Conservation (phyloP, 1,140 invertebrate genomes). For the Neoseiulus cucumeris region DNA sequence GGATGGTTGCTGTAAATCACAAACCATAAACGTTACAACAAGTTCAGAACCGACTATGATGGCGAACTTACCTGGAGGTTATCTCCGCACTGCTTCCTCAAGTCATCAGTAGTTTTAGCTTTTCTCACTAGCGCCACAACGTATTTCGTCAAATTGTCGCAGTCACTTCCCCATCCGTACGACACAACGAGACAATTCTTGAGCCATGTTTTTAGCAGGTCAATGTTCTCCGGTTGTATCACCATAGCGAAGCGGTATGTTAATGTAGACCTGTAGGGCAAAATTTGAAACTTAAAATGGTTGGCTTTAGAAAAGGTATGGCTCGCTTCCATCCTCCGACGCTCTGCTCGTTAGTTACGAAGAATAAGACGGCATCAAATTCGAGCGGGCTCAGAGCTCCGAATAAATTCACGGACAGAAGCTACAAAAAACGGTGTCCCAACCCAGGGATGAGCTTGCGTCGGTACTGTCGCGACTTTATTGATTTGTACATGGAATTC, state of each 20-base stretch:
- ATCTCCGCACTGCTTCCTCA: constrained; percentile 50
- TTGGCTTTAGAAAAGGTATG: too few relatives aligned
- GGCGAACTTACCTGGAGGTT: neutral
- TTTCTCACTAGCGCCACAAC: constrained; percentile 87
- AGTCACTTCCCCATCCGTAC: constrained; percentile 87
- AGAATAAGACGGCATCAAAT: too few relatives aligned
- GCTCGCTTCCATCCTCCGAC: too few relatives aligned
- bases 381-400: too few relatives aligned
- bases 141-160: constrained; percentile 80
- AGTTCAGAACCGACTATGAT: too few relatives aligned
- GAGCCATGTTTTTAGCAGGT: neutral
- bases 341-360: too few relatives aligned
- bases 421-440: too few relatives aligned
- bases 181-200: constrained; percentile 18
- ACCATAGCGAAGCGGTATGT: neutral
- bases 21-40: too few relatives aligned
- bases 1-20: neutral
- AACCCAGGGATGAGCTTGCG: too few relatives aligned
- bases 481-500: too few relatives aligned
- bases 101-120: constrained; percentile 67
- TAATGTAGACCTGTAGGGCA: neutral
- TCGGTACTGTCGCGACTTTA: too few relatives aligned
- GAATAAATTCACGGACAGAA: too few relatives aligned
- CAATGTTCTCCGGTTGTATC: neutral
- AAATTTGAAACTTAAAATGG: neutral